Percentiles rank a stretch among this genome's conserved stretches.
phyloP scores from a whole-genome alignment of 2,113 vertebrate genomes.

The Lanius ludovicianus region DNA sequence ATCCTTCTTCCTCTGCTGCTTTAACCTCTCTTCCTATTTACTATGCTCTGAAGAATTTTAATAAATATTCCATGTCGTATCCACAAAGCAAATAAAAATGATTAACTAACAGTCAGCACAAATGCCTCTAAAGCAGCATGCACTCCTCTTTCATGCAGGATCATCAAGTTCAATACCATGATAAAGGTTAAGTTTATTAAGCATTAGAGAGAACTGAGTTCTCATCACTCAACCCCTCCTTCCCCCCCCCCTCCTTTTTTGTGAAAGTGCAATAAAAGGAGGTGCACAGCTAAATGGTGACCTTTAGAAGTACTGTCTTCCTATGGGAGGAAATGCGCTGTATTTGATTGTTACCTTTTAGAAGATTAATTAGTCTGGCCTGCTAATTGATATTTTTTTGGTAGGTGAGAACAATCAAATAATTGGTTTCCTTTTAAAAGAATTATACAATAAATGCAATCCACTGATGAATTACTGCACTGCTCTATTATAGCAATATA shows the following conservation, averaged over 20 bases:
- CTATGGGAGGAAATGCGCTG: not conserved
- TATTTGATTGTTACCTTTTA: not conserved
- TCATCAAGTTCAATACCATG: conserved; percentile 41
- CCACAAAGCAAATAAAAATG: conserved; percentile 46
- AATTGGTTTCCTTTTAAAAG: not conserved
- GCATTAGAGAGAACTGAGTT: conserved; percentile 42
- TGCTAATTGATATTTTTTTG: not conserved
- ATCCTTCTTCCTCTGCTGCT: not conserved
- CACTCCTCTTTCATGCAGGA: conserved; percentile 51
- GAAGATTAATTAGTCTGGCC: conserved; percentile 23
- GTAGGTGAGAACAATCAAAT: not conserved
- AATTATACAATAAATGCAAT: not conserved
- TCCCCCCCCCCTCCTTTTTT: not conserved
- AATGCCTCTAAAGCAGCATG: conserved; percentile 31
- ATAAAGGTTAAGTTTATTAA: conserved; percentile 65
- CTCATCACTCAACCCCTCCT: not conserved
- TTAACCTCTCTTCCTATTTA: conserved; percentile 29
- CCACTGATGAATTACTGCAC: not conserved
- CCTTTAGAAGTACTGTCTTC: conserved; percentile 10
- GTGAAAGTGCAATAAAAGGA: not conserved
- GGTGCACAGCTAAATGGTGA: conserved; percentile 29
- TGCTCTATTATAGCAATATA: not conserved
- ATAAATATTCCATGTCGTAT: conserved; percentile 23
- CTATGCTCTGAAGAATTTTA: conserved; percentile 30
- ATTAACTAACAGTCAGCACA: conserved; percentile 51